phyloP scores from a whole-genome alignment of 1,140 invertebrate genomes.

The Drosophila biarmipes region DNA sequence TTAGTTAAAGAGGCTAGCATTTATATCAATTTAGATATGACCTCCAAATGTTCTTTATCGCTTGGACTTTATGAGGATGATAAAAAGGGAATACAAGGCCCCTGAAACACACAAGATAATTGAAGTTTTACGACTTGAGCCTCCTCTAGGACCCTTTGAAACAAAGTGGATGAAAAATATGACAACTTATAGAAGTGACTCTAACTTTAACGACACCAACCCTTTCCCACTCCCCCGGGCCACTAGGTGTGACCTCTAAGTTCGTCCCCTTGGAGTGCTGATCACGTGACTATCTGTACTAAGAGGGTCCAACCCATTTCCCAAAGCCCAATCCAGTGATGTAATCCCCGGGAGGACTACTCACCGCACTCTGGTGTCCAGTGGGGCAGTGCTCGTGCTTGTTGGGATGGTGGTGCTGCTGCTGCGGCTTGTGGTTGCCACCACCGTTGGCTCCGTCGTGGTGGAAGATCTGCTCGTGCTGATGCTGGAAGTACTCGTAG shows the following conservation, averaged over 20 bases:
- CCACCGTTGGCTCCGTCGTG: slow-evolving; percentile 33
- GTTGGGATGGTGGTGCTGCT: slow-evolving; percentile 44
- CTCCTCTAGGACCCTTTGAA: background rate
- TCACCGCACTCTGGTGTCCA: slow-evolving; percentile 81
- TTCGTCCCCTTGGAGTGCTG: slow-evolving; percentile 4
- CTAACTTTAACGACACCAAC: slow-evolving; percentile 17
- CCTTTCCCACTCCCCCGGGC: slow-evolving; percentile 1
- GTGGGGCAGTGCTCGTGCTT: slow-evolving; percentile 81
- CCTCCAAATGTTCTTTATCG: background rate
- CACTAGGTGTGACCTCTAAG: slow-evolving; percentile 21
- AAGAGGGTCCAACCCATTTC: slow-evolving; percentile 1
- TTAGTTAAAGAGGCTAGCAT: background rate
- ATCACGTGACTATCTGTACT: slow-evolving; percentile 28
- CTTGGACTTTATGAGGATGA: background rate
- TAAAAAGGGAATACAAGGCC: background rate
- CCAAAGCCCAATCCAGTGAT: slow-evolving; percentile 33
- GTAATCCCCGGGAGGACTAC: slow-evolving; percentile 43
- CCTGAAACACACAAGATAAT: background rate
- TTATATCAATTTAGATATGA: background rate
- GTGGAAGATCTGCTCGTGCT: slow-evolving; percentile 63
- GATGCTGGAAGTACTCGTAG: slow-evolving; percentile 70
- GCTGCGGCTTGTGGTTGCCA: slow-evolving; percentile 51
- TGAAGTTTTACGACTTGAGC: background rate
- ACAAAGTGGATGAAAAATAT: slow-evolving; percentile 10
- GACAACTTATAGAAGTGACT: slow-evolving; percentile 1